Conservation (phyloP, 2,888 invertebrate genomes). For the Pseudeuparius sepicola region DNA sequence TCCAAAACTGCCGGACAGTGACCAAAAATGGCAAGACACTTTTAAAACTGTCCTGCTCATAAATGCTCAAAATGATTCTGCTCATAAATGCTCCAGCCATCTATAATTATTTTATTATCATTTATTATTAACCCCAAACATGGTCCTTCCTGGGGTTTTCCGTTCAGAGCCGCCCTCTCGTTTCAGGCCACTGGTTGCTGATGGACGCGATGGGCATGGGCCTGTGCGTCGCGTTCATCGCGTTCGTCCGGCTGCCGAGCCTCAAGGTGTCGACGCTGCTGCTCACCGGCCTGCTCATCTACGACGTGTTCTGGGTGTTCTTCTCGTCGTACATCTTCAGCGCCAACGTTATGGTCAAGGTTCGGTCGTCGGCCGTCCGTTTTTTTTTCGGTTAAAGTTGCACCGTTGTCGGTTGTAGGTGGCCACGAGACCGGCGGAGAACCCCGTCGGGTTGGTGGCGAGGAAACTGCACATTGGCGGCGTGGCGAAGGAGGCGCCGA, state of each 20-base stretch:
- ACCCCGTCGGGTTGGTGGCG: slow-evolving; percentile 88
- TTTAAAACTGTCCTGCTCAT: too few species aligned
- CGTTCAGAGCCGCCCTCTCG: too few species aligned
- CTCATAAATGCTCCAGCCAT: too few species aligned
- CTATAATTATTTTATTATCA: too few species aligned
- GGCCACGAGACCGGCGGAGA: slow-evolving; percentile 77
- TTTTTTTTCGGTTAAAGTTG: too few species aligned
- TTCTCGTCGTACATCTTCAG: slow-evolving; percentile 98
- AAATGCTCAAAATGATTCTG: too few species aligned
- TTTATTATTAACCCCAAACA: too few species aligned
- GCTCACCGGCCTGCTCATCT: slow-evolving; percentile 84
- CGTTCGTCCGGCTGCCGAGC: slow-evolving; percentile 90
- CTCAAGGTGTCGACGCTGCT: slow-evolving; percentile 91
- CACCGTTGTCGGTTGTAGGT: slow-evolving; percentile 37
- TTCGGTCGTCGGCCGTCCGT: slow-evolving; percentile 37
- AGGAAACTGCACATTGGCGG: slow-evolving; percentile 86
- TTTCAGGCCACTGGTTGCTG: slow-evolving; percentile 79
- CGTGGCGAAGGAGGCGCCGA: slow-evolving; percentile 85
- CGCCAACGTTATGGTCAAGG: slow-evolving; percentile 96
- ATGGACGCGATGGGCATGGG: slow-evolving; percentile 99
- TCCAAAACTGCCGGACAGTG: too few species aligned
- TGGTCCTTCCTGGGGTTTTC: too few species aligned
- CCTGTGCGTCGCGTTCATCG: slow-evolving; percentile 94
- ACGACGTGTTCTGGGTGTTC: slow-evolving; percentile 99
- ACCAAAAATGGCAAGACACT: too few species aligned